Base-by-base conservation (phyloP, 2,888 invertebrate genomes). In the Leucophora obtusa region DNA sequence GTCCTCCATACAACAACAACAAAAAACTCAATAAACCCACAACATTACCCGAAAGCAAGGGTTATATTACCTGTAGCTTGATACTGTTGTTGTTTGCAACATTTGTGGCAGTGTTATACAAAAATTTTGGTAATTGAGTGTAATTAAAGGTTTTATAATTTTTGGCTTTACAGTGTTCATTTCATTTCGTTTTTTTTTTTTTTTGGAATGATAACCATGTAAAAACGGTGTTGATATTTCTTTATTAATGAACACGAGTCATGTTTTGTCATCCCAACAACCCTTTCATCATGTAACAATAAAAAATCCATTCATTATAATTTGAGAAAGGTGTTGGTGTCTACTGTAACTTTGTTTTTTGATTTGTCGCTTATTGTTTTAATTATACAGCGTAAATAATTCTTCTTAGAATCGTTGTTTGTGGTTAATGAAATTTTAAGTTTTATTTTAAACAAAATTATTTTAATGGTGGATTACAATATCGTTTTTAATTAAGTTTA, bases 71-170 rank as follows among this genome's bases (percentile, higher is more conserved):
- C 87, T 87, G 87, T 87, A 86, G 86, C 85, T 82, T 77, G 78
- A 66, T 75, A 71, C 17, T 53, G 54, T 70, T 65, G 68, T 69
- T n/a, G 51, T 43, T 54, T 15, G 63, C 33, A 78, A 58, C 73
- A 79, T 63, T 56, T 60, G 51, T 65, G 43, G 43, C 11, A 83
- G 82, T 84, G 86, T 86, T 84, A 85, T 86, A 84, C 56, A 84
- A 87, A 86, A 86, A 87, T 87, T 17, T 84, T 86, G 83, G 87
- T 90, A 89, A 89, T 89, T 89, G 89, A 87, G 87, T 89, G 88
- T 89, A 89, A 89, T 89, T 90, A 89, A 89, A 90, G 87, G 87
- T 83, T 82, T 75, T 78, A 70, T 35, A 35, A 58, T 51, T 72
- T 62, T 33, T 71, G 56, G 35, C 43, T 74, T 58, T 51, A 38